Evolutionary conservation across 92 coral and sea anemone genomes (phyloP).

Genomic region (Umimayanthus chanpuru): DNA sequence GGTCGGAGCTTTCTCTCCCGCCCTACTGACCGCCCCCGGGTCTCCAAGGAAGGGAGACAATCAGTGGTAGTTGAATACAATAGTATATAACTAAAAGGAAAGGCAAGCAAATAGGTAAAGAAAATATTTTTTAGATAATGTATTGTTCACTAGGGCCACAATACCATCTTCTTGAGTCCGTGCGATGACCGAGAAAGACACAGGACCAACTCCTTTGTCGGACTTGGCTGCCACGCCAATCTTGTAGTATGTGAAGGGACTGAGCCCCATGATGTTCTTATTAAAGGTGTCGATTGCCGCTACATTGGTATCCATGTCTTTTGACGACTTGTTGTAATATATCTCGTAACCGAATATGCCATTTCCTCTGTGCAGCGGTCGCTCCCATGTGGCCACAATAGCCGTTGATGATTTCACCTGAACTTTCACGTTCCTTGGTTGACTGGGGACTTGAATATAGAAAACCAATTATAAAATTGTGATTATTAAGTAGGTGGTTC

Average conservation of each 20-base stretch:
- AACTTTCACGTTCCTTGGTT: constrained; percentile 67
- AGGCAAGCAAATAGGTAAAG: not conserved
- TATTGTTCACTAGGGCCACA: not conserved
- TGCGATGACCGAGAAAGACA: constrained; percentile 75
- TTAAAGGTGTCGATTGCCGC: constrained; percentile 46
- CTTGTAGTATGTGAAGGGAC: constrained; percentile 79
- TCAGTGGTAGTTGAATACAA: not conserved
- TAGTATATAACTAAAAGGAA: not conserved
- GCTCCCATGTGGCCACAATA: constrained; percentile 75
- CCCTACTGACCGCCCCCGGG: too few species aligned
- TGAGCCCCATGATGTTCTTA: constrained; percentile 67
- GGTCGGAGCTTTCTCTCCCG: too few species aligned
- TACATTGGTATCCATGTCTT: constrained; percentile 59
- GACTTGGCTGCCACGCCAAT: constrained; percentile 91
- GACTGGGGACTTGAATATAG: constrained; percentile 80
- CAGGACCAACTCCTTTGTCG: constrained; percentile 79
- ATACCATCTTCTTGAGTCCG: constrained; percentile 85
- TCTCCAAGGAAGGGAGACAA: not conserved
- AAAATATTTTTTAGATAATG: not conserved
- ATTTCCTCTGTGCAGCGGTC: constrained; percentile 77
- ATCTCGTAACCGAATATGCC: constrained; percentile 91
- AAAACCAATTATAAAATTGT: not conserved
- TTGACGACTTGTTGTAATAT: constrained; percentile 78
- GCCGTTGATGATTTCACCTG: constrained; percentile 72
- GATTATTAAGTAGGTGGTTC: not conserved